phyloP scores from a whole-genome alignment of 53 echinoderm and acorn worm genomes.

The Patiria pectinifera region DNA sequence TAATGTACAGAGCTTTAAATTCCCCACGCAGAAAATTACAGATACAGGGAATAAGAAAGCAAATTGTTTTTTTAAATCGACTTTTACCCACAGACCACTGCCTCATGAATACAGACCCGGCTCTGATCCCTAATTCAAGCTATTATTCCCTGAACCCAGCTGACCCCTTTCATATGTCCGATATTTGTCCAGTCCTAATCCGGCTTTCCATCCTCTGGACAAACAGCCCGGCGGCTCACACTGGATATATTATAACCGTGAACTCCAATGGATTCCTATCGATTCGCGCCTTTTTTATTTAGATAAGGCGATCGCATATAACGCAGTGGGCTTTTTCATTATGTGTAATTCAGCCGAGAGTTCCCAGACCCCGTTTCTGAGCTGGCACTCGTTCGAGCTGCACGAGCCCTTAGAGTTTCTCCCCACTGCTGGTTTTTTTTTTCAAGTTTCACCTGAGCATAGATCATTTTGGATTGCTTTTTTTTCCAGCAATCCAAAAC shows the following conservation, averaged over 20 bases:
- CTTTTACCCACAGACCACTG: too few species aligned
- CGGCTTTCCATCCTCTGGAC: slow-evolving; percentile 3
- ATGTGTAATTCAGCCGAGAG: background rate
- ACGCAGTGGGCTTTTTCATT: background rate
- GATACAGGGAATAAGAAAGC: too few species aligned
- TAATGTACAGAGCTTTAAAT: too few species aligned
- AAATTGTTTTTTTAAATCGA: too few species aligned
- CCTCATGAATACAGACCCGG: background rate
- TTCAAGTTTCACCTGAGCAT: too few species aligned
- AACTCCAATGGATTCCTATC: background rate
- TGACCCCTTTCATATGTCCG: background rate
- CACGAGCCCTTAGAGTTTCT: background rate
- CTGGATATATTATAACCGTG: slow-evolving; percentile 1
- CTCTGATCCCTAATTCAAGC: background rate
- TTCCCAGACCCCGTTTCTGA: background rate
- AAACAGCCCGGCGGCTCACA: background rate
- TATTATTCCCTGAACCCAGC: background rate
- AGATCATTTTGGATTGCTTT: too few species aligned
- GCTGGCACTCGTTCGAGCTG: background rate
- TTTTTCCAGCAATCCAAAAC: too few species aligned
- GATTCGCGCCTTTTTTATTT: slow-evolving; percentile 13
- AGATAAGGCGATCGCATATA: background rate
- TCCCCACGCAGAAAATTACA: too few species aligned
- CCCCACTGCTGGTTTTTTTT: too few species aligned
- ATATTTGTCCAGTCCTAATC: background rate